Conservation (phyloP, 2,888 invertebrate species). For the Ernsta delagoae region DNA sequence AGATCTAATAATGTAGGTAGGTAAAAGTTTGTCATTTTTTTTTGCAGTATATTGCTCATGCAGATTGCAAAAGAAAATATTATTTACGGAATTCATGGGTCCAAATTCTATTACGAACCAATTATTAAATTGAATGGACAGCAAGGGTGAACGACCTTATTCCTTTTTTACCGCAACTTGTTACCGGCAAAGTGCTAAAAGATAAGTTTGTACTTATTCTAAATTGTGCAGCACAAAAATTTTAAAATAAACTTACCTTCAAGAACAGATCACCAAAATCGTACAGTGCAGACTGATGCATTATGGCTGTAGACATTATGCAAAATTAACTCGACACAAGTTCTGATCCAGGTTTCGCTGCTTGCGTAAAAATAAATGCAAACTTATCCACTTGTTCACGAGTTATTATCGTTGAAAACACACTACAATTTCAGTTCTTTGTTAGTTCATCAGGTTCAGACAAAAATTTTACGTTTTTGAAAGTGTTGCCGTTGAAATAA, state of each 20-base stretch:
- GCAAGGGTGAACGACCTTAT: constrained; percentile 2
- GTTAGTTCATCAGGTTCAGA: constrained; percentile 68
- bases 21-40: not conserved
- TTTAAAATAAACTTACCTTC: constrained; percentile 83
- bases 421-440: constrained; percentile 74
- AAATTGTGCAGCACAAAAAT: not conserved
- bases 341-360: constrained; percentile 69
- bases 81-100: no score
- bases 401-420: constrained; percentile 69
- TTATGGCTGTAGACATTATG: constrained; percentile 91
- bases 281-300: constrained; percentile 90
- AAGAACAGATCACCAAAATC: constrained; percentile 90
- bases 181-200: no score
- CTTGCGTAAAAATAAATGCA: constrained; percentile 60
- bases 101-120: no score
- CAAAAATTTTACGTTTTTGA: constrained; percentile 74
- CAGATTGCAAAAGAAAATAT: no score
- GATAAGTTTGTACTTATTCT: not conserved
- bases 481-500: constrained; percentile 63
- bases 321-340: constrained; percentile 74
- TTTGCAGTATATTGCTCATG: no score
- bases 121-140: not conserved
- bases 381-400: constrained; percentile 80
- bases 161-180: not conserved
- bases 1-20: no score